Conservation (phyloP, 2,888 invertebrate species). For the Scaptomyza cyrtandrae region DNA sequence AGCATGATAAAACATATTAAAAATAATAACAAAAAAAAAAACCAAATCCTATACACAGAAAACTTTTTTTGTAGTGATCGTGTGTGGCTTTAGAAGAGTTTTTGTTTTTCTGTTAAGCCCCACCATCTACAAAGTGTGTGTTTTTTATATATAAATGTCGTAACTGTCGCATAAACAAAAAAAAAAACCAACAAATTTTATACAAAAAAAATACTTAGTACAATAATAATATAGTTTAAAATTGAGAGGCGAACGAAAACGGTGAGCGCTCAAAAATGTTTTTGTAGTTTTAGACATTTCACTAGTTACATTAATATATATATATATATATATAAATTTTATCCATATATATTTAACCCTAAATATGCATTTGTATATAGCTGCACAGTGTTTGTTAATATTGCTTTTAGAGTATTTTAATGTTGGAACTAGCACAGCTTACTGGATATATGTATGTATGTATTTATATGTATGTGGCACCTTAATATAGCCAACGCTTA, state of each 20-base stretch:
- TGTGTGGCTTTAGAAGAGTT: constrained; percentile 55
- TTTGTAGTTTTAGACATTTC: constrained; percentile 32
- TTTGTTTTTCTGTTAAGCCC: constrained; percentile 62
- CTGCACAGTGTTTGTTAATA: constrained; percentile 30
- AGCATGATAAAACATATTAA: constrained; percentile 27
- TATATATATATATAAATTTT: background rate
- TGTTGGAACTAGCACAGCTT: constrained; percentile 51
- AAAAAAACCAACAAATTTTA: constrained; percentile 45
- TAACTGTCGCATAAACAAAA: constrained; percentile 46
- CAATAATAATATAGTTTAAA: constrained; percentile 45
- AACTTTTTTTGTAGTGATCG: constrained; percentile 57
- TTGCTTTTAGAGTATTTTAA: constrained; percentile 20
- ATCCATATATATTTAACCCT: constrained; percentile 8
- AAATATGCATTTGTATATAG: constrained; percentile 32
- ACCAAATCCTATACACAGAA: constrained; percentile 28
- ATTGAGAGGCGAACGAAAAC: constrained; percentile 55
- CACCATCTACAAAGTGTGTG: constrained; percentile 50
- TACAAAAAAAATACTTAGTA: constrained; percentile 60
- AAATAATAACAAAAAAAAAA: background rate
- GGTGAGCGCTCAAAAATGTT: constrained; percentile 62
- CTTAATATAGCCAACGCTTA: constrained; percentile 36
- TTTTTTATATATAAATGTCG: constrained; percentile 54
- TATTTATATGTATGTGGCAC: constrained; percentile 31
- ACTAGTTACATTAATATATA: constrained; percentile 34
- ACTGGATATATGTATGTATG: constrained; percentile 7